Conservation (phyloP, 2,888 invertebrate genomes). For the Hermaeophaga mercurialis region DNA sequence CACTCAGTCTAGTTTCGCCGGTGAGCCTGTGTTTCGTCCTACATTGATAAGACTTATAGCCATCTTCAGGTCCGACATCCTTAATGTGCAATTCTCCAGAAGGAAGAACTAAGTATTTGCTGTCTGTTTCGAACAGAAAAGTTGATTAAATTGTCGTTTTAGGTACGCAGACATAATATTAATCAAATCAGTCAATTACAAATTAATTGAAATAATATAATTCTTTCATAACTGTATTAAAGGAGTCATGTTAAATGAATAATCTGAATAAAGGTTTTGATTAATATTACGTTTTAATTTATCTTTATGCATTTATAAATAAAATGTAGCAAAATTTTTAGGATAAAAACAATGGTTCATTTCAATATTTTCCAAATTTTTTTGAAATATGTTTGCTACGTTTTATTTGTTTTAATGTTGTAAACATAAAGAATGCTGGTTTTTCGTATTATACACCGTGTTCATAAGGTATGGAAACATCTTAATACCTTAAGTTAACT, state of each 20-base stretch:
- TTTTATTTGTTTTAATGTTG: background rate
- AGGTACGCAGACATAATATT: conserved; percentile 5
- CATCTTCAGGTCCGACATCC: conserved; percentile 93
- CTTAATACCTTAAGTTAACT: too few species aligned
- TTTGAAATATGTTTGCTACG: background rate
- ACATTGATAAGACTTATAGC: conserved; percentile 92
- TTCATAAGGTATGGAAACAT: too few species aligned
- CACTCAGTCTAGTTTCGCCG: conserved; percentile 90
- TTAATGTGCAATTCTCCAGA: conserved; percentile 95
- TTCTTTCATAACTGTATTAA: too few species aligned
- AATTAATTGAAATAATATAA: too few species aligned
- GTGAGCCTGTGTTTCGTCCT: conserved; percentile 91
- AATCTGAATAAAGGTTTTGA: background rate
- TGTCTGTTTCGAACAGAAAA: conserved; percentile 68
- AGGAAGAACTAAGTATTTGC: conserved; percentile 92
- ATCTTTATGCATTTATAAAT: background rate
- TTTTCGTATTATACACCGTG: too few species aligned
- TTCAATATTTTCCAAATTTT: background rate
- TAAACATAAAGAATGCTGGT: background rate
- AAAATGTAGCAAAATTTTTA: background rate
- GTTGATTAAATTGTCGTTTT: conserved; percentile 12
- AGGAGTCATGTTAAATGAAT: background rate
- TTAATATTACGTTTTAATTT: conserved; percentile 7
- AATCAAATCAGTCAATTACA: too few species aligned
- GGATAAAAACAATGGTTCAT: background rate